Percentiles rank a stretch among this genome's conserved stretches.
These are phyloP conservation scores for Hirtodrosophila cameraria DNA, from an alignment of 2,888 invertebrate species.

Conservation along the genomic window DNA sequence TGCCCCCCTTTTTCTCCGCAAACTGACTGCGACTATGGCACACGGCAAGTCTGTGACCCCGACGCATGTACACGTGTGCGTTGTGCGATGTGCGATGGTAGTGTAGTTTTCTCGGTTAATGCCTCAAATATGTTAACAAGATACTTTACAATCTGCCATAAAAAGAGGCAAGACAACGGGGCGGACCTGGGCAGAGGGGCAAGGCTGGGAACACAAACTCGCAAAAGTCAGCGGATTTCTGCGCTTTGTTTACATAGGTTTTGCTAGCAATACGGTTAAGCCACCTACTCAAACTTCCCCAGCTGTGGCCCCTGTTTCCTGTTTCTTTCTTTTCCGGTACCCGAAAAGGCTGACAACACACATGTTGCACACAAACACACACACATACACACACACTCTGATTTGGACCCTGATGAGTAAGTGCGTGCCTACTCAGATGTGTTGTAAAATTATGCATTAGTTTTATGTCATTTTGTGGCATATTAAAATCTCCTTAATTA, in stretches of 20 bases:
- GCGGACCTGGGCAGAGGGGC: too few species aligned
- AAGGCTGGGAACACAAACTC: constrained; percentile 53
- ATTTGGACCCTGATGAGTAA: constrained; percentile 41
- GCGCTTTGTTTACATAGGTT: constrained; percentile 71
- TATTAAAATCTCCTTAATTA: constrained; percentile 80
- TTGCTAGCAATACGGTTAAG: constrained; percentile 7
- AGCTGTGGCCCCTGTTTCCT: too few species aligned
- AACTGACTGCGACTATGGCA: neutral
- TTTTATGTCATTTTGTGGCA: constrained; percentile 79
- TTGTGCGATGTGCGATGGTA: constrained; percentile 23
- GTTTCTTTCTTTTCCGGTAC: constrained; percentile 17
- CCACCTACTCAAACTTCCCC: neutral
- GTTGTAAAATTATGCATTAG: constrained; percentile 80
- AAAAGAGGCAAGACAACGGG: constrained; percentile 36
- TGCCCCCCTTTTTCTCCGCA: constrained; percentile 5
- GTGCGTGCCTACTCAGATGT: constrained; percentile 73
- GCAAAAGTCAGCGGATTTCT: constrained; percentile 74
- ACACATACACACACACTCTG: constrained; percentile 7
- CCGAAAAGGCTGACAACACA: constrained; percentile 58
- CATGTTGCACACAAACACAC: constrained; percentile 38
- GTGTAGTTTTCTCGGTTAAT: constrained; percentile 70
- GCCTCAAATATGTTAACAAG: constrained; percentile 78
- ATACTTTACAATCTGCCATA: constrained; percentile 74
- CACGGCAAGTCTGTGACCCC: constrained; percentile 5
- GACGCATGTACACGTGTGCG: constrained; percentile 34